These are phyloP conservation scores for Pantherophis alleghaniensis DNA, from an alignment of 2,797 vertebrate species.

Conservation along the genomic window DNA sequence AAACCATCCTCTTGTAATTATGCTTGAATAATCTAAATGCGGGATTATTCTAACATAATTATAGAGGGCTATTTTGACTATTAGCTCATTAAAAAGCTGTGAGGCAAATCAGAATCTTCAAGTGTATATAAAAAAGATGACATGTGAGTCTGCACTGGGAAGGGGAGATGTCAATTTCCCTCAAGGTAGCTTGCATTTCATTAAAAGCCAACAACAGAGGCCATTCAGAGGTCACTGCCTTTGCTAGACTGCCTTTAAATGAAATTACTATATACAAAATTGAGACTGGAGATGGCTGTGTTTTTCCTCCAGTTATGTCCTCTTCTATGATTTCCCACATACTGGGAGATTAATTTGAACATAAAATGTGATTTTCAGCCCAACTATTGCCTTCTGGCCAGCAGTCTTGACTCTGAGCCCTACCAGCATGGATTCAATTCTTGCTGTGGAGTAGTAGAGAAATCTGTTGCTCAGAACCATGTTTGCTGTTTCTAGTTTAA, in stretches of 20 bases:
- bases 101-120: conserved; percentile 64
- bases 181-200: conserved; percentile 60
- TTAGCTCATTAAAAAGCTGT: conserved; percentile 71
- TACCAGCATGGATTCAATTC: not conserved
- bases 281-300: not conserved
- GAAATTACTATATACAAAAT: conserved; percentile 24
- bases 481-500: not conserved
- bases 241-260: conserved; percentile 36
- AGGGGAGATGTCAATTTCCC: conserved; percentile 55
- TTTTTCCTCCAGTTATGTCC: not conserved
- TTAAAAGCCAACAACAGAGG: conserved; percentile 50
- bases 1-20: conserved; percentile 68
- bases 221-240: conserved; percentile 44
- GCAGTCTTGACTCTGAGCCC: not conserved
- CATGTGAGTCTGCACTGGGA: conserved; percentile 42
- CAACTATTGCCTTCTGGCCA: not conserved
- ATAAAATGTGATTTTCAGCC: not conserved
- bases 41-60: conserved; percentile 68
- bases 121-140: conserved; percentile 37
- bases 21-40: conserved; percentile 63
- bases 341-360: not conserved
- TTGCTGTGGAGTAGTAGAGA: not conserved
- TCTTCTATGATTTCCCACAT: not conserved
- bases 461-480: not conserved
- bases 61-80: conserved; percentile 69